Evolutionary conservation across 2,113 vertebrate genomes (phyloP).

Genomic region (Equus quagga): DNA sequence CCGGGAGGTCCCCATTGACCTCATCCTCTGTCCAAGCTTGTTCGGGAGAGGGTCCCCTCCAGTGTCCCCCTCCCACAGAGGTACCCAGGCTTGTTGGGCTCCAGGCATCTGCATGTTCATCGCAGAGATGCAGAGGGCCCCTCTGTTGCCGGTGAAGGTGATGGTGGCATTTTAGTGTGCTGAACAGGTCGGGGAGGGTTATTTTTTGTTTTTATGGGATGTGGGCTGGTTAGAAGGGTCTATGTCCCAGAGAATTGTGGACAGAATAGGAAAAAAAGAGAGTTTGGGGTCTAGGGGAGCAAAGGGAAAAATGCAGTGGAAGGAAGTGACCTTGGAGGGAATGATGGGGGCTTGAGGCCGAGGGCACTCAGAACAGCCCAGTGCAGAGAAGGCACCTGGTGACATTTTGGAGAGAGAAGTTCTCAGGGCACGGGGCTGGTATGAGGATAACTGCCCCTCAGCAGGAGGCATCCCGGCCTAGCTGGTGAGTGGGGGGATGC

Average conservation of each 20-base stretch:
- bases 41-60: not conserved
- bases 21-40: not conserved
- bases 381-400: not conserved
- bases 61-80: not conserved
- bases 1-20: not conserved
- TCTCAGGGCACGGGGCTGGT: not conserved
- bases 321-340: not conserved
- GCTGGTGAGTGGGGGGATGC: no score
- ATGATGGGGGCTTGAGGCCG: not conserved
- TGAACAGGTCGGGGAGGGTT: not conserved
- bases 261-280: not conserved
- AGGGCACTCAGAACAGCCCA: fast-evolving
- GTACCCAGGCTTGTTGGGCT: not conserved
- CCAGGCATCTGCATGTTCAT: not conserved
- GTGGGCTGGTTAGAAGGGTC: not conserved
- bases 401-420: not conserved
- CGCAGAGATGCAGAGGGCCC: not conserved
- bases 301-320: not conserved
- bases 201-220: not conserved
- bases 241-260: not conserved
- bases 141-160: not conserved
- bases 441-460: not conserved
- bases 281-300: not conserved
- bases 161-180: not conserved
- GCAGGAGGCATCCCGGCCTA: not conserved